A percentile compares a stretch with the other conserved stretches of the same genome.
These are phyloP conservation scores for Casuarius casuarius DNA, from an alignment of 2,113 vertebrate species.

Conservation along the genomic window DNA sequence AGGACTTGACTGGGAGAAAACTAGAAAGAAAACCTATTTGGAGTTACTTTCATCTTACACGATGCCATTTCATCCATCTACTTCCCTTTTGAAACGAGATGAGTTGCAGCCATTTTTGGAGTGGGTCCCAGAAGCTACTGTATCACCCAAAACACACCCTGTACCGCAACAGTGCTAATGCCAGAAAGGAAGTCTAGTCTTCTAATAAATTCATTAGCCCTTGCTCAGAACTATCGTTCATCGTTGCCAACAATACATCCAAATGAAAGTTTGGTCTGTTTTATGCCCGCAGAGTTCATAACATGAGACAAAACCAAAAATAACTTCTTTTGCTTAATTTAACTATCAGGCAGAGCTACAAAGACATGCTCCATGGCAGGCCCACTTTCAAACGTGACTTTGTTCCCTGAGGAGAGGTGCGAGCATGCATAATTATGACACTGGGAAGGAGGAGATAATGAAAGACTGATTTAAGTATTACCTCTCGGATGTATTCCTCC, in stretches of 20 bases:
- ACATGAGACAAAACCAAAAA: not conserved
- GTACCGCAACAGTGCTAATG: not conserved
- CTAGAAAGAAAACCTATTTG: not conserved
- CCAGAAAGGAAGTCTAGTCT: not conserved
- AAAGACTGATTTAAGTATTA: conserved; percentile 28
- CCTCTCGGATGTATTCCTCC: conserved; percentile 97
- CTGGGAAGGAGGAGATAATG: rapidly evolving
- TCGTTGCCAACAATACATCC: not conserved
- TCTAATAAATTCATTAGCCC: not conserved
- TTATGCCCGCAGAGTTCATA: not conserved
- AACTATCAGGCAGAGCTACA: not conserved
- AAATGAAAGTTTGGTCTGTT: not conserved
- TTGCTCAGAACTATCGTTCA: not conserved
- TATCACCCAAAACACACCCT: not conserved
- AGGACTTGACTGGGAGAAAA: not conserved
- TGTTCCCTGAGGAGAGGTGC: not conserved
- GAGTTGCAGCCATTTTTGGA: not conserved
- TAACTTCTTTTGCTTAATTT: not conserved
- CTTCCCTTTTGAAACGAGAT: not conserved
- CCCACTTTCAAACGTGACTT: not conserved
- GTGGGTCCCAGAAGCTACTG: not conserved
- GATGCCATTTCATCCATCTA: not conserved
- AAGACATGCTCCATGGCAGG: not conserved
- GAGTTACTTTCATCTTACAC: not conserved
- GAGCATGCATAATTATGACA: not conserved